Percentiles rank a stretch among this genome's conserved stretches.
Evolutionary conservation across 1,140 invertebrate genomes (phyloP).

Genomic region (Drosophila busckii): DNA sequence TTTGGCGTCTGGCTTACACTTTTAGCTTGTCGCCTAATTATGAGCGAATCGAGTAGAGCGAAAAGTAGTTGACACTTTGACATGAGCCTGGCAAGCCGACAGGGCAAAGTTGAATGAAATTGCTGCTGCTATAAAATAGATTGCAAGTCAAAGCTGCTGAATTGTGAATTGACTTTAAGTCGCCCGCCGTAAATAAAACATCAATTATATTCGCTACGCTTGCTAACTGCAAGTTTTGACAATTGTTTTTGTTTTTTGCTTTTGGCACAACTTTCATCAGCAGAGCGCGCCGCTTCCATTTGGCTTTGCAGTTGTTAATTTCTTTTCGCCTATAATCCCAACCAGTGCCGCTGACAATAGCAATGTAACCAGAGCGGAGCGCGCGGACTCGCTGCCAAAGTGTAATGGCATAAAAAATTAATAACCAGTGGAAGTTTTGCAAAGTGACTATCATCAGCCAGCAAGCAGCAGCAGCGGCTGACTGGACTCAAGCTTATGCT

Average conservation of each 20-base stretch:
- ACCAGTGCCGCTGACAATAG: constrained; percentile 68
- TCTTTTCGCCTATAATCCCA: constrained; percentile 12
- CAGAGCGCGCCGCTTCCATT: constrained; percentile 34
- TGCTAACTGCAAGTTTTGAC: too few relatives aligned
- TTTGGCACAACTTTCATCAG: constrained; percentile 40
- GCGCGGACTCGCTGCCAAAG: constrained; percentile 12
- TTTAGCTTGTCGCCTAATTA: constrained; percentile 66
- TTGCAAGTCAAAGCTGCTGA: too few relatives aligned
- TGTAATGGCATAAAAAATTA: constrained; percentile 74
- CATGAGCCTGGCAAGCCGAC: constrained; percentile 35
- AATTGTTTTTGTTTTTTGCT: too few relatives aligned
- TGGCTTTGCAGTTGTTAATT: constrained; percentile 28
- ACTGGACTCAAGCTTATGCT: too few relatives aligned
- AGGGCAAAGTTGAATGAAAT: neutral
- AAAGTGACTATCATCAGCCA: constrained; percentile 65
- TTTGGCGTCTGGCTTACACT: constrained; percentile 40
- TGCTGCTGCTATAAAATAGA: neutral
- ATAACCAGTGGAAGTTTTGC: constrained; percentile 64
- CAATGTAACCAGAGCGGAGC: too few relatives aligned
- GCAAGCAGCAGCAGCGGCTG: constrained; percentile 14
- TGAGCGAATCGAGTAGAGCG: constrained; percentile 32
- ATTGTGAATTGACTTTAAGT: too few relatives aligned
- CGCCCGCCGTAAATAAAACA: too few relatives aligned
- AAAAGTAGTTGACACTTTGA: constrained; percentile 50
- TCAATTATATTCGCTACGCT: too few relatives aligned